phyloP scores from a whole-genome alignment of 2,113 vertebrate species.

The Misgurnus anguillicaudatus region DNA sequence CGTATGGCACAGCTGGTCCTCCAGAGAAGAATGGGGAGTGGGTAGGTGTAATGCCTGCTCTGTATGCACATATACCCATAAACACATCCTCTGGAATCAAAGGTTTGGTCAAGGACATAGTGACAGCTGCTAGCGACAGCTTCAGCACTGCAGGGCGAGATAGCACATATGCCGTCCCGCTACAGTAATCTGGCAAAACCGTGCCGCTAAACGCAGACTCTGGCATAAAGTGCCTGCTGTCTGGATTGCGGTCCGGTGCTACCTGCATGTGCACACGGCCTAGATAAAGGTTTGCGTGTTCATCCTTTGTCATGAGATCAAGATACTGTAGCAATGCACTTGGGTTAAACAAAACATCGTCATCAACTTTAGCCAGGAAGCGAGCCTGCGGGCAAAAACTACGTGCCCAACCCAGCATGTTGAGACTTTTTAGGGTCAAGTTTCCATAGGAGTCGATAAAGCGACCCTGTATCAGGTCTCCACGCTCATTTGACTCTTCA shows the following conservation, averaged over 20 bases:
- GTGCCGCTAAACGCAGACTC: conserved; percentile 68
- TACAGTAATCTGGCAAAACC: conserved; percentile 86
- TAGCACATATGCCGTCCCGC: conserved; percentile 83
- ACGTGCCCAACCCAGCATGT: conserved; percentile 78
- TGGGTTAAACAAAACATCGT: conserved; percentile 87
- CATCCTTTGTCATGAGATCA: conserved; percentile 60
- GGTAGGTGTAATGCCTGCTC: conserved; percentile 77
- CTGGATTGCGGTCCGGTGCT: conserved; percentile 69
- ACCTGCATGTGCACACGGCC: conserved; percentile 82
- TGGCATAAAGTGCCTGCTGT: conserved; percentile 75
- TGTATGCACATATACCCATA: conserved; percentile 79
- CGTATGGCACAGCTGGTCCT: conserved; percentile 72
- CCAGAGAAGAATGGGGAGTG: conserved; percentile 82
- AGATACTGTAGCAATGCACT: conserved; percentile 72
- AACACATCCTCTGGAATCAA: conserved; percentile 85
- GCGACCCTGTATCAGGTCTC: conserved; percentile 82
- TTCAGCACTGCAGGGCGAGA: conserved; percentile 78
- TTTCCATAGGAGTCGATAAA: conserved; percentile 85
- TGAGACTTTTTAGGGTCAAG: conserved; percentile 86
- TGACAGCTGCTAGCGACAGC: conserved; percentile 72
- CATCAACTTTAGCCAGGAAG: conserved; percentile 87
- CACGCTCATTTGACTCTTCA: conserved; percentile 70
- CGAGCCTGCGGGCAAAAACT: conserved; percentile 76
- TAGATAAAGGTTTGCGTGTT: conserved; percentile 77
- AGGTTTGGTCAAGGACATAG: conserved; percentile 59